These are phyloP conservation scores for Synodontis membranacea DNA, from an alignment of 2,113 vertebrate genomes.

Conservation along the genomic window DNA sequence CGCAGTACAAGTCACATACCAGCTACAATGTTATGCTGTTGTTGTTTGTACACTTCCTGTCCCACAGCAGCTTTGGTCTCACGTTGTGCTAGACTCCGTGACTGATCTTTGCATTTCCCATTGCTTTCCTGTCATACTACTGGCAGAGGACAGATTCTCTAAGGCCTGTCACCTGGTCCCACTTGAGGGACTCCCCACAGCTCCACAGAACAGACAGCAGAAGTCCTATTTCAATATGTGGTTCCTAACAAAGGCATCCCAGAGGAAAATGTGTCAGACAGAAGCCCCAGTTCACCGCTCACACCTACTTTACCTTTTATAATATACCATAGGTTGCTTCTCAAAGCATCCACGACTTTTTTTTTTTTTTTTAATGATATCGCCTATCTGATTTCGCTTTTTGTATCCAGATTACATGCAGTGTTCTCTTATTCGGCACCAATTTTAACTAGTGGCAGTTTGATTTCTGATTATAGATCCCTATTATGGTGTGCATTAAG, in stretches of 20 bases:
- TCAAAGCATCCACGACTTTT: background rate
- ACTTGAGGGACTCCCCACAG: background rate
- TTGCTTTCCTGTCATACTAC: background rate
- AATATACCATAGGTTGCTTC: background rate
- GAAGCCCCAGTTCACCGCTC: background rate
- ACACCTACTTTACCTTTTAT: background rate
- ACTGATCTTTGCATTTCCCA: background rate
- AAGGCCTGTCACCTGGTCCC: background rate
- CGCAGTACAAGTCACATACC: background rate
- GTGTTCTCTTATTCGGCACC: background rate
- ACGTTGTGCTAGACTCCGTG: no score
- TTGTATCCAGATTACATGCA: background rate
- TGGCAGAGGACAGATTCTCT: background rate
- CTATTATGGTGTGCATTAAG: background rate
- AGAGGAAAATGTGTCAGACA: background rate
- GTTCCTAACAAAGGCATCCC: conserved; percentile 4
- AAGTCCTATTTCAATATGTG: conserved; percentile 4
- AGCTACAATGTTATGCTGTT: no score
- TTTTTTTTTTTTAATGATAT: background rate
- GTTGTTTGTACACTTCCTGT: no score
- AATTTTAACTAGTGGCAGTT: background rate
- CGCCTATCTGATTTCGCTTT: background rate
- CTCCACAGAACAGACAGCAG: background rate
- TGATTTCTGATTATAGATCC: background rate
- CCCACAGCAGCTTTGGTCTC: no score